phyloP scores from a whole-genome alignment of 2,113 vertebrate genomes.

The Empidonax traillii region DNA sequence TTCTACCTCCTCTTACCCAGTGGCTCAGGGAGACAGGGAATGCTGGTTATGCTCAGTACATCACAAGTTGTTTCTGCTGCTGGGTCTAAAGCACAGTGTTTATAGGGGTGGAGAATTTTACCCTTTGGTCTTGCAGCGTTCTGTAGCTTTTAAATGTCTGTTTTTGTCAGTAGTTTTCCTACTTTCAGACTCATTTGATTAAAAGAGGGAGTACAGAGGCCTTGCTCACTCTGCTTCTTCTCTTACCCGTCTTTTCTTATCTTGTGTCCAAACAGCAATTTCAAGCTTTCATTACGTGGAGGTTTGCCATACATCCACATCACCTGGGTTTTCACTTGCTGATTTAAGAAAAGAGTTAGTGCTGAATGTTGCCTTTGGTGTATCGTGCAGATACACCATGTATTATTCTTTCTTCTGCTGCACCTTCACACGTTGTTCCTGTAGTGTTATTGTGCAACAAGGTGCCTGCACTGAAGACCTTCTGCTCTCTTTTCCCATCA shows the following conservation, averaged over 20 bases:
- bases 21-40: neutral
- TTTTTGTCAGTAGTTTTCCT: neutral
- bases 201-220: neutral
- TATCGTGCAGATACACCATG: neutral
- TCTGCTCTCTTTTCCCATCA: neutral
- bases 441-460: fast-evolving
- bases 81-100: neutral
- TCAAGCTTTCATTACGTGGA: neutral
- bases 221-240: neutral
- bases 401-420: neutral
- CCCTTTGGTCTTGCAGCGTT: neutral
- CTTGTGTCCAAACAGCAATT: neutral
- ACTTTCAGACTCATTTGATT: neutral
- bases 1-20: neutral
- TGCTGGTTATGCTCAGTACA: neutral
- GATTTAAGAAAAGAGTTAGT: neutral
- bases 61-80: neutral
- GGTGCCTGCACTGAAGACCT: neutral
- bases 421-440: fast-evolving
- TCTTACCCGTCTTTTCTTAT: neutral
- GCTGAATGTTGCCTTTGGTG: neutral
- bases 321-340: neutral
- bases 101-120: neutral
- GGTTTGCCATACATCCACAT: fast-evolving
- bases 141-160: neutral